Conservation (phyloP, 2,888 invertebrate species). For the Lissocephala sabroskyi region DNA sequence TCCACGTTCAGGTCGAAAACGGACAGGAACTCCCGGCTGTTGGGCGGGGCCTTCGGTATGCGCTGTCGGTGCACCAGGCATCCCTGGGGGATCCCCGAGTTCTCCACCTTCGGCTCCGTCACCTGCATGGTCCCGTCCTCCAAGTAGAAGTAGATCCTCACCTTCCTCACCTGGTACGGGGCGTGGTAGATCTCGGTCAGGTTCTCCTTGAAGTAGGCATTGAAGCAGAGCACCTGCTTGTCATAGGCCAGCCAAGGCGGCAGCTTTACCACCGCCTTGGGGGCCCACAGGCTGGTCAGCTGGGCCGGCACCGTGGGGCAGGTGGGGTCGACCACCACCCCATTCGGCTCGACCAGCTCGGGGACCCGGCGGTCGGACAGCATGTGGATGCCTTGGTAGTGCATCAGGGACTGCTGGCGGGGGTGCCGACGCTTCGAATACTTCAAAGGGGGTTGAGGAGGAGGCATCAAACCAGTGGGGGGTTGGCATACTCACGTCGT, state of each 20-base stretch:
- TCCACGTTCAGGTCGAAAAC: constrained; percentile 91
- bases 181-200: constrained; percentile 81
- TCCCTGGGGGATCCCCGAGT: constrained; percentile 91
- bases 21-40: constrained; percentile 84
- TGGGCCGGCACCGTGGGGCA: constrained; percentile 72
- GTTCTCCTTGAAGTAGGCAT: constrained; percentile 73
- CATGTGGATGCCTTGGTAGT: constrained; percentile 76
- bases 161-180: constrained; percentile 82
- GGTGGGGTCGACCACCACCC: constrained; percentile 70
- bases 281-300: constrained; percentile 82
- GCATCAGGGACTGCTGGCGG: constrained; percentile 75
- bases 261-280: constrained; percentile 81
- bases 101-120: constrained; percentile 84
- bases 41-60: constrained; percentile 83
- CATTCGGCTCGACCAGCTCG: constrained; percentile 75
- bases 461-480: not conserved
- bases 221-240: constrained; percentile 79
- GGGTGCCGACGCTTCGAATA: constrained; percentile 73
- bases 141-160: constrained; percentile 88
- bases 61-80: constrained; percentile 86
- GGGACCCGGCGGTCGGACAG: constrained; percentile 77
- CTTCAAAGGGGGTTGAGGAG: too few relatives aligned
- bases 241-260: constrained; percentile 93
- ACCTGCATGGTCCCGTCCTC: constrained; percentile 95
- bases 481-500: constrained; percentile 76